Evolutionary conservation across 2,888 invertebrate genomes (phyloP).

Genomic region (Graphium colonna): DNA sequence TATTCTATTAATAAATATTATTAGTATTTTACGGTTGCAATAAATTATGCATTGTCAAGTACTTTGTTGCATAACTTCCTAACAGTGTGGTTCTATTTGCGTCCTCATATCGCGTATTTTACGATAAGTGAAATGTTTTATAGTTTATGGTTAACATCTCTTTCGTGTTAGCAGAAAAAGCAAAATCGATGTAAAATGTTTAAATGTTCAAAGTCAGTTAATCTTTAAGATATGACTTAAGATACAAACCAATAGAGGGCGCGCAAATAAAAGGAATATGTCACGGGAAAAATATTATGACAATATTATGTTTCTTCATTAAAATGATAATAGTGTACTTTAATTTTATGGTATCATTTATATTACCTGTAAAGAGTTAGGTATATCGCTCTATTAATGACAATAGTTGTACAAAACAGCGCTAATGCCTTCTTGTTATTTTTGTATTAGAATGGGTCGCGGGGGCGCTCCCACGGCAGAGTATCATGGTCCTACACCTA

Average conservation of each 20-base stretch:
- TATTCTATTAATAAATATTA: neutral
- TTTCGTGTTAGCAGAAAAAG: too few relatives aligned
- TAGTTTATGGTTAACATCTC: too few relatives aligned
- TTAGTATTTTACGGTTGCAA: neutral
- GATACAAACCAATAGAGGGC: neutral
- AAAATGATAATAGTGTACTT: too few relatives aligned
- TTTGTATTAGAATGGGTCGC: constrained; percentile 30
- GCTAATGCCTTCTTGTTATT: constrained; percentile 13
- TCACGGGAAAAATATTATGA: neutral
- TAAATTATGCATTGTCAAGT: neutral
- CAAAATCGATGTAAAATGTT: too few relatives aligned
- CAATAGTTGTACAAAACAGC: neutral
- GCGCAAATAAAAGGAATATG: neutral
- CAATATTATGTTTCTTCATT: too few relatives aligned
- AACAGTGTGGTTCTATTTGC: neutral
- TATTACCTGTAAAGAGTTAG: too few relatives aligned
- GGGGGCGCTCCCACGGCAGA: constrained; percentile 57
- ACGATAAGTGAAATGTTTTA: too few relatives aligned
- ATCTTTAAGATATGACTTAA: too few relatives aligned
- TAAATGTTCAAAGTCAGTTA: too few relatives aligned
- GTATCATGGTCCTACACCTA: constrained; percentile 42
- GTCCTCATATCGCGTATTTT: too few relatives aligned
- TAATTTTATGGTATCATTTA: too few relatives aligned
- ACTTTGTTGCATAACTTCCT: neutral
- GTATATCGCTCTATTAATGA: too few relatives aligned